Percentiles rank a stretch among this genome's conserved stretches.
Evolutionary conservation across 2,113 vertebrate species (phyloP).

Genomic region (Nycticorax nycticorax): DNA sequence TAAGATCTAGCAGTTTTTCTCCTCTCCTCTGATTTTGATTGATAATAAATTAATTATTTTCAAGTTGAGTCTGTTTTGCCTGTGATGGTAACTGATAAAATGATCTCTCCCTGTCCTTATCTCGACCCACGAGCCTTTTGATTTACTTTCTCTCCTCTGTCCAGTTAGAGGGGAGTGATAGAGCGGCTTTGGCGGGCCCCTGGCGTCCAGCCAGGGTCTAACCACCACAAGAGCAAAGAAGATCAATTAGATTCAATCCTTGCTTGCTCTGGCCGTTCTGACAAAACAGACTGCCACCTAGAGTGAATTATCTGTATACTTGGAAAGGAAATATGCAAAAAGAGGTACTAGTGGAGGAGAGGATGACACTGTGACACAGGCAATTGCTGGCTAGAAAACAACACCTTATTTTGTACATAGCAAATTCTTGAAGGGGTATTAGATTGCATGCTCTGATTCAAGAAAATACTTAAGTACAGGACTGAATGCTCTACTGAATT

Average conservation of each 20-base stretch:
- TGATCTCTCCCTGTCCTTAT: no score
- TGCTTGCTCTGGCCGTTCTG: neutral
- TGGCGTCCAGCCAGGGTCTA: no score
- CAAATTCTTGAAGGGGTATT: neutral
- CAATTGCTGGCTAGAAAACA: neutral
- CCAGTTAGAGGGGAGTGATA: no score
- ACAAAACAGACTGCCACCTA: neutral
- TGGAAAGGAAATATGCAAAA: neutral
- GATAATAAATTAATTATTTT: no score
- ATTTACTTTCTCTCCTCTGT: no score
- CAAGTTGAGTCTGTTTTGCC: no score
- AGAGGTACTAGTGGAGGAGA: neutral
- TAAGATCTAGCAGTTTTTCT: no score
- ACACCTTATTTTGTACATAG: neutral
- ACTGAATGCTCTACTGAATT: neutral
- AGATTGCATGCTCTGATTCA: neutral
- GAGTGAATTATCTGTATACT: neutral
- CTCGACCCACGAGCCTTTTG: no score
- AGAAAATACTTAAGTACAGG: neutral
- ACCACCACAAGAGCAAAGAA: neutral
- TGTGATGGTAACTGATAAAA: no score
- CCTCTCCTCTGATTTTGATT: no score
- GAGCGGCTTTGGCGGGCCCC: no score
- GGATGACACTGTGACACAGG: neutral
- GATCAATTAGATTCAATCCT: neutral